Base-by-base conservation (phyloP, 1,140 invertebrate genomes). In the Lanistes nyassanus region DNA sequence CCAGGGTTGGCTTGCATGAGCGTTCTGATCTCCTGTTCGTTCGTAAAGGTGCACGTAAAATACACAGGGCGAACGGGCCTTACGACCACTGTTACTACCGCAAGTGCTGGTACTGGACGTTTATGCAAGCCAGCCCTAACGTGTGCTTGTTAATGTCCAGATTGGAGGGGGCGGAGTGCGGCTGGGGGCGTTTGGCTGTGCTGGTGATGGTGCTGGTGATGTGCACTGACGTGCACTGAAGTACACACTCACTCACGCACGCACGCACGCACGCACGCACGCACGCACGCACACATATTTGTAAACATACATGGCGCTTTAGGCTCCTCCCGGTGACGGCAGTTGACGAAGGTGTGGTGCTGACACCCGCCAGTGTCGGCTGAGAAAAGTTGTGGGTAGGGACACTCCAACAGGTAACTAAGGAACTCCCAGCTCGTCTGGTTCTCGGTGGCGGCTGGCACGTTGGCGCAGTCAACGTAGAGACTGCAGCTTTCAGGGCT, bases 321-420 rank as follows among this genome's bases (percentile, higher is more conserved):
- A 34, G 77, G 74, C 26, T 79, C 77, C 7, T 47, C 21, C 62
- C 69, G 72, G 26, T 67, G 55, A 16, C 62, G 56, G 42, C 77
- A 79, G 19, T n/a, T 51, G 0, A 79, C 77, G 26, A 29, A 68
- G 23, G 56, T 64, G 69, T 42, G 64, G 29, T 72, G 36, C 60
- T 73, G 56, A 37, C 77, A 79, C 5, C 21, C 31, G 3, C 77
- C 77, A 0, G 74, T 73, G 42, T 71, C 51, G 0, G 74, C 56
- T 3, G 74, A 76, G 51, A 75, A 79, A 34, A 76, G 72, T 13
- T 39, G 11, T 21, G 77, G 77, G 58, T 79, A 79, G 36, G 77
- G 74, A 53, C 77, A 79, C 69, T 79, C 77, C 58, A 79, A 11
- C 26, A 79, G 34, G 47, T 47, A 66, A n/a, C 37, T 51, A 47